phyloP scores from a whole-genome alignment of 2,888 invertebrate genomes.

The Ochropacha duplaris region DNA sequence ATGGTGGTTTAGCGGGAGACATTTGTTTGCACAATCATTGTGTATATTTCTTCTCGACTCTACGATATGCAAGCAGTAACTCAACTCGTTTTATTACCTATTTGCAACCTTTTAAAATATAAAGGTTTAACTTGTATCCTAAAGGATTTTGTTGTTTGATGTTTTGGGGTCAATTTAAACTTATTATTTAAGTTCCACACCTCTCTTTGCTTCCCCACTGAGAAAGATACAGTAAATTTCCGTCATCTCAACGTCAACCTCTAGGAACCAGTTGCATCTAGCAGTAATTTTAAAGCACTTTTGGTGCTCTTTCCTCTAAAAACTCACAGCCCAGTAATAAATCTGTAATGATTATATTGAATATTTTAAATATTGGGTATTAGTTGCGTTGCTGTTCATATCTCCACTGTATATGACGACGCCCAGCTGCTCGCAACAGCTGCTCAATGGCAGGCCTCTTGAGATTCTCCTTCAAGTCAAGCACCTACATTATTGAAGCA shows the following conservation, averaged over 20 bases:
- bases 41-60: conserved; percentile 52
- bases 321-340: not conserved
- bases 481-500: conserved; percentile 30
- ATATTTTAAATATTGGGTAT: not conserved
- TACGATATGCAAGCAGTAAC: conserved; percentile 20
- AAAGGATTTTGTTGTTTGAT: too few species aligned
- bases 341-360: not conserved
- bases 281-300: too few species aligned
- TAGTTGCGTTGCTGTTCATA: not conserved
- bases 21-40: conserved; percentile 66
- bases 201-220: too few species aligned
- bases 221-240: not conserved
- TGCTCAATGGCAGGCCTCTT: conserved; percentile 54
- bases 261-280: too few species aligned
- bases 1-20: conserved; percentile 40
- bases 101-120: not conserved
- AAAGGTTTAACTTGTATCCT: not conserved
- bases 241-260: too few species aligned
- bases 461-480: conserved; percentile 39
- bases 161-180: too few species aligned
- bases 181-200: too few species aligned
- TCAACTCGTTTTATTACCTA: not conserved
- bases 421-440: conserved; percentile 66
- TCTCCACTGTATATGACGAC: conserved; percentile 36
- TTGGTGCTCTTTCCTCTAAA: too few species aligned